Evolutionary conservation across 2,888 invertebrate species (phyloP), one percentile per base, ranked within the genome.

Genomic region (Mongoloraphidia duomilia): DNA sequence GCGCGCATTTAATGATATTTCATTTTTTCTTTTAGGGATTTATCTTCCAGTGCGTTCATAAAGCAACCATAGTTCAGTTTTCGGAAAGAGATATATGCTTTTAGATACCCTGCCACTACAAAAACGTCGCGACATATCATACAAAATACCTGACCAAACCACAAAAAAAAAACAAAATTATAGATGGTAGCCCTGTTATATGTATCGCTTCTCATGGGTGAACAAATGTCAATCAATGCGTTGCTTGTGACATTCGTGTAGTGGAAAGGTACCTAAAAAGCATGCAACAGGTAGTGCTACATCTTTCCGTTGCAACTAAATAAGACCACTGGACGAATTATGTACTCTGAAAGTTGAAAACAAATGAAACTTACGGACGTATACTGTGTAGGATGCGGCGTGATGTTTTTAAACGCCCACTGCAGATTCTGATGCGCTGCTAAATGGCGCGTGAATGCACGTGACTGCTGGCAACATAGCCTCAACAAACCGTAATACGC

Each of bases 401-500:
- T 90, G 55, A 95, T 93, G 67, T 94, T 94, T 62, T 93, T 85
- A 68, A 94, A 94, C 33, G 94, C 94, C 94, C 94, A 95, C 64
- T 91, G 90, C 41, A 95, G 79, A 72, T 95, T 95, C 69, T 94
- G 93, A 70, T 95, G 94, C 56, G 84, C 83, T 1, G 92, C 89
- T 49, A 95, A 73, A 61, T 87, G 82, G 47, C 91, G 76, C 6
- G 92, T 88, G 66, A 95, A 91, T 26, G 81, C 70, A 42, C 84
- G 76, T 6, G 93, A 93, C 58, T 89, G 85, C 56, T 91, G 85
- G 64, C 94, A 94, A 69, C 90, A 93, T 66, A 93, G 77, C 54
- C 92, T 77, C 58, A 95, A 71, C 50, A 95, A 72, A 41, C 93
- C 91, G 64, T 91, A 91, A 68, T 89, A 90, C 9, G 93, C 89